phyloP scores from a whole-genome alignment of 1,140 invertebrate genomes.

The Zaprionus africanus region DNA sequence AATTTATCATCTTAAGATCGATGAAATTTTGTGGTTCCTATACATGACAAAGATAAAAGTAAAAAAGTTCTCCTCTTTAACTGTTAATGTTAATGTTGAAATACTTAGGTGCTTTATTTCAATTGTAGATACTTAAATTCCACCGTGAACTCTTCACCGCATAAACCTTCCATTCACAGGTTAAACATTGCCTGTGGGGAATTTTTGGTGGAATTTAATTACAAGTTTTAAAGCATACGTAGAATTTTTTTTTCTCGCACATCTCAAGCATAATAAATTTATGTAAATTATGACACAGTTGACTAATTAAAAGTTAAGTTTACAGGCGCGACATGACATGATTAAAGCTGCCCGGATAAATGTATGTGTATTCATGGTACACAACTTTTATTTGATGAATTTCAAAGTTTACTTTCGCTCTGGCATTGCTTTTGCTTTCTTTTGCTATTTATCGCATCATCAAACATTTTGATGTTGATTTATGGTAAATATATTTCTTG shows the following conservation, averaged over 20 bases:
- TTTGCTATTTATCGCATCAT: constrained; percentile 80
- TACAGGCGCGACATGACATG: neutral
- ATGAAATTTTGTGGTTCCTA: too few species aligned
- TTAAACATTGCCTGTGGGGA: neutral
- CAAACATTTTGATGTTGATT: constrained; percentile 82
- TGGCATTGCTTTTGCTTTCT: constrained; percentile 42
- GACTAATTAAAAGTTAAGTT: constrained; percentile 57
- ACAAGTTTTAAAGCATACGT: constrained; percentile 67
- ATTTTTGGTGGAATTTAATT: constrained; percentile 72
- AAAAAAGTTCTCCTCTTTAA: too few species aligned
- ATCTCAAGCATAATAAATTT: constrained; percentile 58
- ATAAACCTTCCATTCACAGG: neutral
- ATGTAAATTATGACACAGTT: constrained; percentile 67
- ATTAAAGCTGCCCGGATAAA: constrained; percentile 15
- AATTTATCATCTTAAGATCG: too few species aligned
- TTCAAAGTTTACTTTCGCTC: constrained; percentile 16
- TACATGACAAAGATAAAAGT: too few species aligned
- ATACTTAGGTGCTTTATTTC: neutral
- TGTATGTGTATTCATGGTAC: neutral
- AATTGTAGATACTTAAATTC: neutral
- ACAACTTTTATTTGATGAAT: constrained; percentile 35
- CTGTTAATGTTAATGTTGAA: too few species aligned
- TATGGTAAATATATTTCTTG: constrained; percentile 78
- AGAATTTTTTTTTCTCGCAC: neutral
- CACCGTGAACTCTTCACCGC: neutral